Conservation (phyloP, 2,797 vertebrate genomes). For the Betta splendens region DNA sequence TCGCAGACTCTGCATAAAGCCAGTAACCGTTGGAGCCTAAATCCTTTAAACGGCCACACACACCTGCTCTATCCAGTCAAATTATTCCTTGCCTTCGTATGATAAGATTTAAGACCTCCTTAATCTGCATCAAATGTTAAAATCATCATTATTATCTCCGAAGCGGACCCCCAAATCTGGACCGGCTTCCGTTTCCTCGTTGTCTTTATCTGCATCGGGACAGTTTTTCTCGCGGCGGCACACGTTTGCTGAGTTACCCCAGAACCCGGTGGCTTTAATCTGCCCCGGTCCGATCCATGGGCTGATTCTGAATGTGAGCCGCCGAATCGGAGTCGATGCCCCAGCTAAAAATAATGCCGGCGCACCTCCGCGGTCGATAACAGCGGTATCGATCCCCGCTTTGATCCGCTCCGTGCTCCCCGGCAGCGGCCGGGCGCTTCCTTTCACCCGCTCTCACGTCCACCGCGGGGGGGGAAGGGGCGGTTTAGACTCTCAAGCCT, state of each 20-base stretch:
- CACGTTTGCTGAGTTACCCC: slow-evolving; percentile 27
- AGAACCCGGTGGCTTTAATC: slow-evolving; percentile 31
- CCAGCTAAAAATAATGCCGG: slow-evolving; percentile 39
- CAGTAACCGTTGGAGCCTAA: neutral
- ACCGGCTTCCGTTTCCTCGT: slow-evolving; percentile 27
- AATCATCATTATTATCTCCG: slow-evolving; percentile 26
- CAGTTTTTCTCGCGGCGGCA: slow-evolving; percentile 27
- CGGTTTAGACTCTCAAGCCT: slow-evolving; percentile 85
- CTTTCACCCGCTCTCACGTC: slow-evolving; percentile 44
- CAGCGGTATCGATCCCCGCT: slow-evolving; percentile 56
- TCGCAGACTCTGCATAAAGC: slow-evolving; percentile 3
- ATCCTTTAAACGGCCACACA: neutral
- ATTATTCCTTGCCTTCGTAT: neutral
- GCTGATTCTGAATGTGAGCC: slow-evolving; percentile 11
- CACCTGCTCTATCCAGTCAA: neutral
- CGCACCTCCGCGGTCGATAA: slow-evolving; percentile 58
- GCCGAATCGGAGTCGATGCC: slow-evolving; percentile 8
- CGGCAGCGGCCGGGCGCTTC: slow-evolving; percentile 57
- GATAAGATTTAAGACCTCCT: slow-evolving; percentile 1
- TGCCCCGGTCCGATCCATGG: slow-evolving; percentile 44
- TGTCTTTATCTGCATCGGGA: slow-evolving; percentile 34
- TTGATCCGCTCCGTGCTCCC: slow-evolving; percentile 45
- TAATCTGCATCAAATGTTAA: neutral
- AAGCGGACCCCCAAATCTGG: slow-evolving; percentile 6
- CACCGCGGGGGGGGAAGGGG: slow-evolving; percentile 78